These are phyloP conservation scores for Sclerurus mexicanus DNA, from an alignment of 2,113 vertebrate genomes.

Conservation along the genomic window DNA sequence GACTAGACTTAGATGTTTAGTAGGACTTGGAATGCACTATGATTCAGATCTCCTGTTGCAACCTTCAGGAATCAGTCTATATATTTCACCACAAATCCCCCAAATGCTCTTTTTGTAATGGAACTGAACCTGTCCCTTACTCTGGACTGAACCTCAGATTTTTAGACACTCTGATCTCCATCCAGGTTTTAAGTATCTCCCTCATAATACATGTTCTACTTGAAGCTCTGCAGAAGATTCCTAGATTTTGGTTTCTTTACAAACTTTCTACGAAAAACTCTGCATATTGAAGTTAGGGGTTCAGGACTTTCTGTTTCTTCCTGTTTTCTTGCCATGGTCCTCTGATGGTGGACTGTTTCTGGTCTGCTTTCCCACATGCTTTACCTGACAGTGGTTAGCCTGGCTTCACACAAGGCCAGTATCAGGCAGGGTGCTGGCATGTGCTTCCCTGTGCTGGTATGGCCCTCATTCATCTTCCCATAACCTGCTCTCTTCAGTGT, in stretches of 20 bases:
- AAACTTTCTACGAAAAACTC: not conserved
- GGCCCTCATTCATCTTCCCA: not conserved
- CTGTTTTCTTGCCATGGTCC: not conserved
- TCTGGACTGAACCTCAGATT: not conserved
- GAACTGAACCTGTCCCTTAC: not conserved
- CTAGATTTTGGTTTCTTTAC: not conserved
- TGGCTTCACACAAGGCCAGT: not conserved
- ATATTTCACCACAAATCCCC: not conserved
- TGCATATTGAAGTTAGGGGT: not conserved
- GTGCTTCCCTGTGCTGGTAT: accelerated
- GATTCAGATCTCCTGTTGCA: not conserved
- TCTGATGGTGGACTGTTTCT: not conserved
- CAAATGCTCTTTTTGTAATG: not conserved
- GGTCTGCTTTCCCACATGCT: not conserved
- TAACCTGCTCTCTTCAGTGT: not conserved
- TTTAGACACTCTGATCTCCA: not conserved
- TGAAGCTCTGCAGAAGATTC: not conserved
- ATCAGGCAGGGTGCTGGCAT: not conserved
- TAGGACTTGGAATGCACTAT: not conserved
- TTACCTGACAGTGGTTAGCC: not conserved
- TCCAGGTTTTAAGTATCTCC: not conserved
- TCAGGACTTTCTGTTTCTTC: not conserved
- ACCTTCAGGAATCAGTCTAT: not conserved
- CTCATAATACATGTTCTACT: not conserved
- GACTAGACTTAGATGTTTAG: not conserved